These are phyloP conservation scores for Pollenia angustigena DNA, from an alignment of 2,888 invertebrate genomes.

Conservation along the genomic window DNA sequence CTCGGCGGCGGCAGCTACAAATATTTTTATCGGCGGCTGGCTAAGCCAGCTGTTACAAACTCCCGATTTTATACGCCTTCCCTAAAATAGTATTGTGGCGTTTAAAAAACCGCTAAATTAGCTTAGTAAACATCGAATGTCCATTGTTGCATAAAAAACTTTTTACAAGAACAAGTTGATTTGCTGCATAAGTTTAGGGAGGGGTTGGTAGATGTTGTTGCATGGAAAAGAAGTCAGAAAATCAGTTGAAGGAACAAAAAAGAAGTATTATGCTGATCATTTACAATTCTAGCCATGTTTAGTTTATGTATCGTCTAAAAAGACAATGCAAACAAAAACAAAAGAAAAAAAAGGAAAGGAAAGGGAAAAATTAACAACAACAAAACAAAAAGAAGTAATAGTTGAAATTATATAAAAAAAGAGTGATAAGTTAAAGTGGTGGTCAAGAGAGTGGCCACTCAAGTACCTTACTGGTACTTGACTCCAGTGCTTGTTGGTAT, in stretches of 20 bases:
- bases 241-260: constrained; percentile 15
- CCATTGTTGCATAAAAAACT: constrained; percentile 10
- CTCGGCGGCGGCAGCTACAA: too few species aligned
- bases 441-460: constrained; percentile 66
- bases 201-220: constrained; percentile 30
- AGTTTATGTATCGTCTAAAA: constrained; percentile 65
- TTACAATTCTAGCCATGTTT: constrained; percentile 75
- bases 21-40: too few species aligned
- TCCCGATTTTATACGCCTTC: too few species aligned
- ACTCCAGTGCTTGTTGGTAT: constrained; percentile 54
- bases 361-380: constrained; percentile 27
- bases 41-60: too few species aligned
- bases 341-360: background rate
- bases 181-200: constrained; percentile 48
- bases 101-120: constrained; percentile 21
- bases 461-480: constrained; percentile 28
- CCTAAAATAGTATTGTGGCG: too few species aligned
- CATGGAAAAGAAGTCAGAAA: constrained; percentile 18
- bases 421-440: constrained; percentile 19
- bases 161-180: constrained; percentile 57
- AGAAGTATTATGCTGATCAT: constrained; percentile 74
- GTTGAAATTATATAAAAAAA: constrained; percentile 16
- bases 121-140: background rate
- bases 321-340: constrained; percentile 42
- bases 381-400: constrained; percentile 29